phyloP scores from a whole-genome alignment of 2,888 invertebrate species.

The Agrochola circellaris region DNA sequence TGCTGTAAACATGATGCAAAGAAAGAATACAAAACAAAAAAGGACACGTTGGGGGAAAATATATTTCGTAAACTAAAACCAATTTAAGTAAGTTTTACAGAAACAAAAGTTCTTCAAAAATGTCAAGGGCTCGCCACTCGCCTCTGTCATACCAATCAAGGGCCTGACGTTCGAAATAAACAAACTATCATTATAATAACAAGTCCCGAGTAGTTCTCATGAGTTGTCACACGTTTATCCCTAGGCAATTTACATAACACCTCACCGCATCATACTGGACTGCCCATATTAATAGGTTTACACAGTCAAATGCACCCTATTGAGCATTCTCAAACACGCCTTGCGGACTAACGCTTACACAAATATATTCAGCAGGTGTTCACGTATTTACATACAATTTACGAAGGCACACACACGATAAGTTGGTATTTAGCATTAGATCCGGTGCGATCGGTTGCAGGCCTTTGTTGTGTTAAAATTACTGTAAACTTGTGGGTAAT shows the following conservation, averaged over 20 bases:
- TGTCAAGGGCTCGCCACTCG: conserved; percentile 5
- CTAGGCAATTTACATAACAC: conserved; percentile 80
- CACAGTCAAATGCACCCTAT: conserved; percentile 86
- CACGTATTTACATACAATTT: conserved; percentile 90
- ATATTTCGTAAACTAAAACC: conserved; percentile 22
- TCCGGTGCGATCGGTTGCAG: conserved; percentile 80
- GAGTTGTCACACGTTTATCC: conserved; percentile 76
- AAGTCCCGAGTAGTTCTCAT: conserved; percentile 62
- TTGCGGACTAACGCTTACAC: conserved; percentile 79
- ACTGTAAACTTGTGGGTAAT: conserved; percentile 21
- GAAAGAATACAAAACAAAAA: no score
- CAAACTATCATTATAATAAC: conserved; percentile 55
- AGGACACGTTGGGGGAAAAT: no score
- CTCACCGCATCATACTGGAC: conserved; percentile 78
- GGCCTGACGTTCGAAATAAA: conserved; percentile 44
- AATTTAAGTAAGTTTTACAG: neutral
- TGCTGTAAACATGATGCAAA: no score
- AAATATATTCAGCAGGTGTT: conserved; percentile 90
- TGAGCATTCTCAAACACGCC: conserved; percentile 85
- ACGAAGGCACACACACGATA: conserved; percentile 82
- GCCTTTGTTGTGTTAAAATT: conserved; percentile 55
- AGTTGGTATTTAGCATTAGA: conserved; percentile 81
- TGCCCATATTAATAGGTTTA: conserved; percentile 87
- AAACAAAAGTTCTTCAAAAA: conserved; percentile 11
- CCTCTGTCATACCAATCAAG: conserved; percentile 31